Conservation (phyloP, 2,797 vertebrate genomes). For the Danio kyathit region DNA sequence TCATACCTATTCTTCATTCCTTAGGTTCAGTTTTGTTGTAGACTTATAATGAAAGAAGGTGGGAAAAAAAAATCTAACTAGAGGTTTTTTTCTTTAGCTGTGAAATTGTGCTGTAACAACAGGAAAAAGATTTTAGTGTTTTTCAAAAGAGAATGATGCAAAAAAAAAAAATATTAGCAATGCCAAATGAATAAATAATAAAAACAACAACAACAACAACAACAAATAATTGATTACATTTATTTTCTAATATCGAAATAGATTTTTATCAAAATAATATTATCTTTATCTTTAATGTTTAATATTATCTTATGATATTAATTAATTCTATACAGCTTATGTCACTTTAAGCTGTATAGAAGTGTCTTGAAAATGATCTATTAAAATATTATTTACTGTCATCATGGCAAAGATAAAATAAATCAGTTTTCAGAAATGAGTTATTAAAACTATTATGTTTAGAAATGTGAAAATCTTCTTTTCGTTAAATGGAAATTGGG, state of each 20-base stretch:
- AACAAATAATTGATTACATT: not conserved
- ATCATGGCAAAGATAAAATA: no score
- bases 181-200: not conserved
- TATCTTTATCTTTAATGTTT: no score
- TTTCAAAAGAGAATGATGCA: not conserved
- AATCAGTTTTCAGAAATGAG: no score
- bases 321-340: no score
- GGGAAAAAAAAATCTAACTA: not conserved
- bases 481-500: no score
- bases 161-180: not conserved
- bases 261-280: not conserved
- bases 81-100: not conserved
- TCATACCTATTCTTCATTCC: slow-evolving; percentile 21
- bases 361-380: no score
- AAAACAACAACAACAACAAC: no score
- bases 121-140: not conserved
- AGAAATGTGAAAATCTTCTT: no score
- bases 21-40: not conserved
- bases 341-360: no score
- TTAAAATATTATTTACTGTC: no score
- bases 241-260: not conserved
- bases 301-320: no score
- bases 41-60: not conserved
- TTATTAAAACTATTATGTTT: no score
- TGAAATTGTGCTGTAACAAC: not conserved